A percentile compares a stretch with the other conserved stretches of the same genome.
Conservation (phyloP, 1,140 invertebrate genomes). For the Scaptomyza pallida region DNA sequence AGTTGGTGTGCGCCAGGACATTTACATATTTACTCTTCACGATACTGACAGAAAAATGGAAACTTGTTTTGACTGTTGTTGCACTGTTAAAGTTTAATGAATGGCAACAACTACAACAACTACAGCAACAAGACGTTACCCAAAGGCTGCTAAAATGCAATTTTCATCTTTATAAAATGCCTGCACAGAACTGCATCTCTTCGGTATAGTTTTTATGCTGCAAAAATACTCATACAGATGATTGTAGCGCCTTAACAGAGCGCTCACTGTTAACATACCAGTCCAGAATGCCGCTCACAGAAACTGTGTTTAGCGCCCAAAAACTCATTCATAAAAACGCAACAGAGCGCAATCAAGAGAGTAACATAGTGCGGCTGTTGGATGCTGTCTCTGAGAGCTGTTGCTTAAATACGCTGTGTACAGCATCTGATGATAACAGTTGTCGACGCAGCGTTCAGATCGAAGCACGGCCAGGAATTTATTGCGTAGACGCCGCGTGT, state of each 20-base stretch:
- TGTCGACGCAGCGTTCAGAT: conserved; percentile 45
- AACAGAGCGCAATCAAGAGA: conserved; percentile 30
- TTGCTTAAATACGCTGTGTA: conserved; percentile 58
- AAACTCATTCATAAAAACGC: conserved; percentile 62
- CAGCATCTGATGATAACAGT: conserved; percentile 67
- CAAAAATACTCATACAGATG: background rate
- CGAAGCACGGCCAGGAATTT: conserved; percentile 32
- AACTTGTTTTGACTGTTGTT: conserved; percentile 12
- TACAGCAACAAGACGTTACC: background rate
- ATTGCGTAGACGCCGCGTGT: conserved; percentile 70
- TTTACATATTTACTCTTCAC: conserved; percentile 69
- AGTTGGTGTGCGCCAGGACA: conserved; percentile 42
- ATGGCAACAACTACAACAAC: conserved; percentile 6
- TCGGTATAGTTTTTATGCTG: conserved; percentile 66
- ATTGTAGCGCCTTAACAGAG: conserved; percentile 46
- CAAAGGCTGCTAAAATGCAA: conserved; percentile 40
- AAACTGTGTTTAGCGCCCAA: conserved; percentile 55
- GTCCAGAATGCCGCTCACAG: conserved; percentile 28
- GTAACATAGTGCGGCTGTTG: conserved; percentile 48
- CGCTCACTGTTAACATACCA: conserved; percentile 40
- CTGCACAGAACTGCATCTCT: conserved; percentile 60
- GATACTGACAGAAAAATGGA: background rate
- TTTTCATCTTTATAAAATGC: conserved; percentile 41
- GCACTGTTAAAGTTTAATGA: conserved; percentile 30
- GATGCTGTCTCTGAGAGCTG: conserved; percentile 38